phyloP scores from a whole-genome alignment of 2,888 invertebrate genomes.

The Spodoptera exigua region DNA sequence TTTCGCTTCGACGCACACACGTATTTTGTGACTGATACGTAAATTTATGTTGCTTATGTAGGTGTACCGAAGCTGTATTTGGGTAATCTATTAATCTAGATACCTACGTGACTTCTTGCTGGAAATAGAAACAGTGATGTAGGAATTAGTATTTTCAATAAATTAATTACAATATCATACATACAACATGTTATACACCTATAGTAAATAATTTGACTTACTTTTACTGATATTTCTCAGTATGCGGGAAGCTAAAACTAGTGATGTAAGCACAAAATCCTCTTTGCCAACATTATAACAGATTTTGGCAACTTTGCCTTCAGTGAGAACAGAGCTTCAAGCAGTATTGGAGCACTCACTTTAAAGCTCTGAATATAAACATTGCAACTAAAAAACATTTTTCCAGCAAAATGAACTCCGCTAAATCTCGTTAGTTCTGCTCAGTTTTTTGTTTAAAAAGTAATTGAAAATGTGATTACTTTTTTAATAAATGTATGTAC shows the following conservation, averaged over 20 bases:
- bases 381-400: conserved; percentile 10
- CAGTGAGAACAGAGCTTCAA: conserved; percentile 16
- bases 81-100: too few species aligned
- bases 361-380: conserved; percentile 12
- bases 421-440: conserved; percentile 11
- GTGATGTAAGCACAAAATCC: conserved; percentile 26
- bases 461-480: conserved; percentile 22
- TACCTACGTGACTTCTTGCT: too few species aligned
- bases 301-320: conserved; percentile 31
- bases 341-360: conserved; percentile 14
- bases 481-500: conserved; percentile 16
- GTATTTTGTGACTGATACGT: too few species aligned
- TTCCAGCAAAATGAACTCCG: conserved; percentile 17
- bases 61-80: too few species aligned
- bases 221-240: conserved; percentile 18
- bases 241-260: conserved; percentile 22
- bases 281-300: conserved; percentile 18
- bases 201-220: too few species aligned
- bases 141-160: too few species aligned
- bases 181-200: too few species aligned
- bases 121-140: too few species aligned
- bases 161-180: too few species aligned
- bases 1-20: neutral
- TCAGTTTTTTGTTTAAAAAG: conserved; percentile 20
- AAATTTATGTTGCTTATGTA: too few species aligned